Conservation (phyloP, 2,888 invertebrate species). For the Leucoma salicis region DNA sequence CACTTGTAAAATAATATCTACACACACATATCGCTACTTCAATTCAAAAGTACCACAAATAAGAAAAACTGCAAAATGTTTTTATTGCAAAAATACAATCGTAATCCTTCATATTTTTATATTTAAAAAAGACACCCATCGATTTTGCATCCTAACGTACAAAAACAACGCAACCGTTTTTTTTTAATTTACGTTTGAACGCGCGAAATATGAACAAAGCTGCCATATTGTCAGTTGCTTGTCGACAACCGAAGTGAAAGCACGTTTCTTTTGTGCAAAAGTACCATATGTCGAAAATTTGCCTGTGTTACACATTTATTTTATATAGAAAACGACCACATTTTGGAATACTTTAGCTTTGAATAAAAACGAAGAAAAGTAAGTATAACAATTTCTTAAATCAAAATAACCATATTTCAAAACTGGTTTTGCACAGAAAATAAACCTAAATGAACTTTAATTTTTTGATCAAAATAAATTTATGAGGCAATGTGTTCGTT, state of each 20-base stretch:
- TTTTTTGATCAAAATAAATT: too few relatives aligned
- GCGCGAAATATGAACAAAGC: constrained; percentile 4
- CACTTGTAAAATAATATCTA: too few relatives aligned
- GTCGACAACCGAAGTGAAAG: constrained; percentile 1
- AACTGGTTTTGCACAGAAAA: too few relatives aligned
- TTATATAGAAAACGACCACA: constrained; percentile 3
- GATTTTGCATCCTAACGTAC: neutral
- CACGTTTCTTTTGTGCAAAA: constrained; percentile 1
- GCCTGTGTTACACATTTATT: neutral
- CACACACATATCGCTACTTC: too few relatives aligned
- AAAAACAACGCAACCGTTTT: constrained; percentile 3
- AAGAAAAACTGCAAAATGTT: too few relatives aligned
- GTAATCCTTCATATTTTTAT: constrained; percentile 2
- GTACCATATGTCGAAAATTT: neutral
- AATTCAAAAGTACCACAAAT: too few relatives aligned
- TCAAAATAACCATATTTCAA: too few relatives aligned
- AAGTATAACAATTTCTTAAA: too few relatives aligned
- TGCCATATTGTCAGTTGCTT: constrained; percentile 4
- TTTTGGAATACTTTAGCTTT: neutral
- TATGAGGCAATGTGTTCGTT: neutral
- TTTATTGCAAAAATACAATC: neutral
- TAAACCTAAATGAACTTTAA: neutral
- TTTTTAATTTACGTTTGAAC: constrained; percentile 2
- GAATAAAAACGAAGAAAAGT: too few relatives aligned
- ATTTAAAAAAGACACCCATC: constrained; percentile 2